Evolutionary conservation across 2,888 invertebrate species (phyloP), one percentile per base, ranked within the genome.

Genomic region (Rutpela maculata): DNA sequence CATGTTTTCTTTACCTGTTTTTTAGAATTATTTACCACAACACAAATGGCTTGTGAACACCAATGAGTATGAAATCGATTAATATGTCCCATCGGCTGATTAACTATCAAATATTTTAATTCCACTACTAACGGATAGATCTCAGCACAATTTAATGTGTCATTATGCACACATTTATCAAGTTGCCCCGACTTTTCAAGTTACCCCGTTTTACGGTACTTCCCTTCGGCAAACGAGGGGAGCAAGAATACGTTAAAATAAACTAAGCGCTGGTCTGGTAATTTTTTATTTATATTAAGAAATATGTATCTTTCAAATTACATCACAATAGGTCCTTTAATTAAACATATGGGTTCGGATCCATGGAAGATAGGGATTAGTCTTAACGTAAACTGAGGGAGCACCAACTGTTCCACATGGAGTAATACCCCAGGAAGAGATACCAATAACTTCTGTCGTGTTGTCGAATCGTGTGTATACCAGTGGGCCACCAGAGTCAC

Each of bases 401-500:
- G 91, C 91, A 3, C 91, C 91, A 10, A 12, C 17, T 60, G 88
- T 87, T 0, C 92, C 92, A 83, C 92, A 92, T 1, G 92, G 92
- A 0, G 88, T 87, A 0, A 91, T 85, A 0, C 92, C 92, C 92
- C 92, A 93, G 0, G 92, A 92, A 0, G 92, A 91, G 2, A 93
- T 86, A 35, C 93, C 93, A 12, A 92, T 82, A 55, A 92, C 82
- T 6, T 71, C 72, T n/a, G 17, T 73, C 74, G 18, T 79, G 68
- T n/a, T 87, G 80, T 50, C 50, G 12, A 50, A 50, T 50, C n/a
- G 15, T 50, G n/a, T n/a, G n/a, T 50, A 50, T 88, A 81, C 88
- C 19, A 91, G 88, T 11, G 92, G 81, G 15, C 92, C 92, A 3
- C 92, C 92, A 7, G 92, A 92, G 80, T 93, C 93, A 11, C 92